Conservation (phyloP, 2,113 vertebrate species). For the Cinclus mexicanus region DNA sequence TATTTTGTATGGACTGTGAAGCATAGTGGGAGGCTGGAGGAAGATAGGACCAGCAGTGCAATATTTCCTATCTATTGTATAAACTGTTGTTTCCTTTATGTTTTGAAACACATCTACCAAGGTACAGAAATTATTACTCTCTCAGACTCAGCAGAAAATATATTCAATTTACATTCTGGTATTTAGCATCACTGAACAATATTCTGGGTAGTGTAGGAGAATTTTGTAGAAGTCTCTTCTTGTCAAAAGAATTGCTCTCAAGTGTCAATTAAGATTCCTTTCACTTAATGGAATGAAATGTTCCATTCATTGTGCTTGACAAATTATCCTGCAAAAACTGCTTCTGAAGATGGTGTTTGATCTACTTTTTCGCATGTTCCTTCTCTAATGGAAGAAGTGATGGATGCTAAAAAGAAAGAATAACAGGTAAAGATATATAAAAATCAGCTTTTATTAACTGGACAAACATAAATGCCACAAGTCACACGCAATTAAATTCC, state of each 20-base stretch:
- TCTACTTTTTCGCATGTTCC: not conserved
- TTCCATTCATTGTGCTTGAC: not conserved
- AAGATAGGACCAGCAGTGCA: not conserved
- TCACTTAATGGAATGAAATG: not conserved
- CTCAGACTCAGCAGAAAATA: not conserved
- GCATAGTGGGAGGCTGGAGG: not conserved
- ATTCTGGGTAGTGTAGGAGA: not conserved
- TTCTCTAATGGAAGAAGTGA: not conserved
- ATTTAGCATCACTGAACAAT: not conserved
- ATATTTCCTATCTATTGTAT: not conserved
- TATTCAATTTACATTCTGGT: not conserved
- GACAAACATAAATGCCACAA: not conserved
- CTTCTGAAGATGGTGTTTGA: not conserved
- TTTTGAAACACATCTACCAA: not conserved
- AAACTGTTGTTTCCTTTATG: not conserved
- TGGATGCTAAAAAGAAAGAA: not conserved
- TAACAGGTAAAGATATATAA: not conserved
- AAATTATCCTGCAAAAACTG: not conserved
- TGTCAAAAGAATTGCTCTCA: slow-evolving; percentile 5
- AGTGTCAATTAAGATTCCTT: slow-evolving; percentile 21
- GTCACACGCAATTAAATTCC: not conserved
- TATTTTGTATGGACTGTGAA: not conserved
- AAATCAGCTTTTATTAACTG: not conserved
- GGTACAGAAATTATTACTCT: not conserved
- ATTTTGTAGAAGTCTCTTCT: not conserved